Conservation (phyloP, 2,797 vertebrate genomes). For the Danio aesculapii region DNA sequence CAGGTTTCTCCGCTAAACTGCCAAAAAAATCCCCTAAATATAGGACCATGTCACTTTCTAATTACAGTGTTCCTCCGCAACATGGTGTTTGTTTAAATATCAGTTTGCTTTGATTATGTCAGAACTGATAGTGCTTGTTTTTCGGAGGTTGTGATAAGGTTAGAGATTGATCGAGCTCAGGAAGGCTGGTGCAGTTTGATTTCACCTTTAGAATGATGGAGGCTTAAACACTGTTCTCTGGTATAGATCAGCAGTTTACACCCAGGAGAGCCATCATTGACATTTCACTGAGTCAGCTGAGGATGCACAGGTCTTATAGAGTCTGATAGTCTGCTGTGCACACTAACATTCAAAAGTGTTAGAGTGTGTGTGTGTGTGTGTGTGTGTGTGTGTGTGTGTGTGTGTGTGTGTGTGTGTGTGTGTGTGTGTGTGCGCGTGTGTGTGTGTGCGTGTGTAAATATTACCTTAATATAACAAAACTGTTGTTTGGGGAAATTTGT, state of each 20-base stretch:
- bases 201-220: background rate
- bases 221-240: background rate
- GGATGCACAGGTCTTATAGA: background rate
- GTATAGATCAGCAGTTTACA: background rate
- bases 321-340: background rate
- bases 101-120: conserved; percentile 14
- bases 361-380: no score
- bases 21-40: background rate
- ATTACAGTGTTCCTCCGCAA: background rate
- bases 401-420: no score
- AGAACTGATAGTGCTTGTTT: conserved; percentile 23
- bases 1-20: conserved; percentile 1
- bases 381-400: no score
- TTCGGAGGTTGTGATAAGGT: background rate
- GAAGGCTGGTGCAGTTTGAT: conserved; percentile 4
- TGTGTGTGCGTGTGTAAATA: no score
- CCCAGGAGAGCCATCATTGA: background rate
- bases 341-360: no score
- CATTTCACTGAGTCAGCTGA: background rate
- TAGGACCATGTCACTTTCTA: background rate
- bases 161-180: background rate
- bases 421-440: no score
- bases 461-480: no score
- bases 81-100: conserved; percentile 31
- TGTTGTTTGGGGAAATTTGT: no score